Conservation (phyloP, 2,888 invertebrate species). For the Campoplex nolae region DNA sequence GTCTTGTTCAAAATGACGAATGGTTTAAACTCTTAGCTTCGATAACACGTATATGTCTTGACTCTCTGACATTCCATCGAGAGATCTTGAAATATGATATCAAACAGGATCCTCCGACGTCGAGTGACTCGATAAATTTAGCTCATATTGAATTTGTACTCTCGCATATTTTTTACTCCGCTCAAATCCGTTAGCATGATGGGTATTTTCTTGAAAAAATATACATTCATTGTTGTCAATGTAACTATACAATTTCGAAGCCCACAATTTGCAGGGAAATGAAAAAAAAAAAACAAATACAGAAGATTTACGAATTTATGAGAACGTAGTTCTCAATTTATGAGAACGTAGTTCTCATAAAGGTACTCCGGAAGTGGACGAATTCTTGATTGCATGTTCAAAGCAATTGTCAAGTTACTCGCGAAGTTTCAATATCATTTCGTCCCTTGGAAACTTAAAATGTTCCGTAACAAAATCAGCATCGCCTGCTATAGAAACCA, state of each 20-base stretch:
- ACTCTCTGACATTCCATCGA: constrained; percentile 55
- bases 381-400: too few species aligned
- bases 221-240: not conserved
- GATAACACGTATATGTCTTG: constrained; percentile 14
- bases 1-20: constrained; percentile 81
- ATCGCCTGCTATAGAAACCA: too few species aligned
- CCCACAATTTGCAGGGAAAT: not conserved
- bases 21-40: constrained; percentile 18
- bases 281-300: not conserved
- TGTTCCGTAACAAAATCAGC: too few species aligned
- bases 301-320: too few species aligned
- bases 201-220: not conserved
- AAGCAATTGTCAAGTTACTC: too few species aligned
- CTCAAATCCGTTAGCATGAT: not conserved
- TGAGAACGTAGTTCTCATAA: too few species aligned
- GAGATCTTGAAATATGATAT: constrained; percentile 71
- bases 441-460: too few species aligned
- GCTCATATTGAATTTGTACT: constrained; percentile 27
- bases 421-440: too few species aligned
- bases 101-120: constrained; percentile 44
- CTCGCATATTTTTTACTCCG: not conserved
- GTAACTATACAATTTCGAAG: too few species aligned
- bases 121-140: constrained; percentile 32
- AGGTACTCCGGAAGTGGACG: too few species aligned
- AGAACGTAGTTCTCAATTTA: too few species aligned